These are phyloP conservation scores for Myzus persicae DNA, from an alignment of 1,140 invertebrate genomes.

Conservation along the genomic window DNA sequence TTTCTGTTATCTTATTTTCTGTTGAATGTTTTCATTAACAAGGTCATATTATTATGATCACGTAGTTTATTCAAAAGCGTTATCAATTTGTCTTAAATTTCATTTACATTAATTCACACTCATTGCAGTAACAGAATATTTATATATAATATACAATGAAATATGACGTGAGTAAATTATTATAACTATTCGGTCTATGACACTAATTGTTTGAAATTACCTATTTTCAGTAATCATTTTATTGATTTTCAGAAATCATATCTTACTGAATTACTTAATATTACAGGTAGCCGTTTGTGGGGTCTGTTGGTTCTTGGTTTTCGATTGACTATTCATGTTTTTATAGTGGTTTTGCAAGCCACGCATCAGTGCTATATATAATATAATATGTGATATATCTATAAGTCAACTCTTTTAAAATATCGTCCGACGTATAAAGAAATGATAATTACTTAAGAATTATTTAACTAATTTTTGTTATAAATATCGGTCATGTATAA, in stretches of 20 bases:
- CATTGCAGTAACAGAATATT: neutral
- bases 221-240: too few relatives aligned
- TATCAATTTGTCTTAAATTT: neutral
- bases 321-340: neutral
- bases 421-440: neutral
- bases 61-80: neutral
- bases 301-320: neutral
- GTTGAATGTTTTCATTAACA: neutral
- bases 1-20: neutral
- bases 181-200: too few relatives aligned
- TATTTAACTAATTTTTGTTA: neutral
- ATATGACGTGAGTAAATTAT: too few relatives aligned
- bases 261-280: too few relatives aligned
- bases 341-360: neutral
- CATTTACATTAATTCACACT: neutral
- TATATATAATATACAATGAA: neutral
- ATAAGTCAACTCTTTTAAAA: neutral
- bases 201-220: too few relatives aligned
- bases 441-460: neutral
- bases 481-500: neutral
- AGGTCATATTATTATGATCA: neutral
- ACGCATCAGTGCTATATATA: neutral
- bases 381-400: too few relatives aligned
- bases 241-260: too few relatives aligned
- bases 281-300: neutral